Evolutionary conservation across 2,888 invertebrate genomes (phyloP), one percentile per base, ranked within the genome.

Genomic region (Ophion costatus): DNA sequence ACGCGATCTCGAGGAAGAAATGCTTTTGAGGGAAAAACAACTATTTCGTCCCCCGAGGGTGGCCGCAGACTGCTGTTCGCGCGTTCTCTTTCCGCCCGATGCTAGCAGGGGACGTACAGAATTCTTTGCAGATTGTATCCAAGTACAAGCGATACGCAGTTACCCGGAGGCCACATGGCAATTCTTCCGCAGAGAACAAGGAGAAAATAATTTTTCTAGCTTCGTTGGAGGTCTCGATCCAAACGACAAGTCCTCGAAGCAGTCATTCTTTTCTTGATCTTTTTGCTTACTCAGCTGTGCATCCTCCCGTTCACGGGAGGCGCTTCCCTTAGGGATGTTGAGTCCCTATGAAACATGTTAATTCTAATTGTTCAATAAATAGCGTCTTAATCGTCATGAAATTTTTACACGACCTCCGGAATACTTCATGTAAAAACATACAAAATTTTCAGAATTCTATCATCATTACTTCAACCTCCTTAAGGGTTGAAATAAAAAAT

Each of bases 11-110:
- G 56, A n/a, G 51, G 73, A 63, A 66, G 70, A 63, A 84, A 73
- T 61, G 77, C 63, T 84, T 84, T 73, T 38, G 33, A 22, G 74
- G 63, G 59, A 78, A 84, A 78, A 84, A 82, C 82, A 84, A 82
- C 82, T 70, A 78, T 82, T 84, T 75, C 71, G 45, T 38, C 38
- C 38, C 38, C 9, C 38, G 9, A 38, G 38, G 9, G 38, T 38
- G 38, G 38, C 38, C 38, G 5, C 38, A 38, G 6, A 38, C 38
- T 38, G 38, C 38, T 9, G 7, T 9, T 9, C 38, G 7, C 38
- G 7, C 38, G 1, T 66, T 14, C 17, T n/a, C 33, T 17, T 33
- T n/a, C 17, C 42, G n/a, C 42, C 3, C 42, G 66, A 9, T 29
- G 4, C 29, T 29, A 4, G 29, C 29, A 29, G 29, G 29, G 4